Percentiles rank a stretch among this genome's conserved stretches.
Conservation (phyloP, 2,888 invertebrate genomes). For the Phortica magna region DNA sequence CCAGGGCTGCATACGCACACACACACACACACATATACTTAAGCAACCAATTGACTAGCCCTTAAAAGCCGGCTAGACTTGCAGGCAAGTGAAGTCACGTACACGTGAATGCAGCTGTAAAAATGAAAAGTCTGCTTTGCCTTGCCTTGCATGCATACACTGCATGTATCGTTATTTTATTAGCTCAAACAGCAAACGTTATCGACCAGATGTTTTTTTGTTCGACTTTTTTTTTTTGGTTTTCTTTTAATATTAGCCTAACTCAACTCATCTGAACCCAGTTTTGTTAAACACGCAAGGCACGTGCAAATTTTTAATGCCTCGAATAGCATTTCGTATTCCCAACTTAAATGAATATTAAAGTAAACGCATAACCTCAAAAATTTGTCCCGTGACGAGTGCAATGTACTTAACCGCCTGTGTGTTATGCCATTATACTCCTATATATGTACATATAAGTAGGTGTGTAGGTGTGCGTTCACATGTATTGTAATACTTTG, state of each 20-base stretch:
- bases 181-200: not conserved
- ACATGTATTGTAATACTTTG: not conserved
- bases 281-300: not conserved
- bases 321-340: not conserved
- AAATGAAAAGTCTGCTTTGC: not conserved
- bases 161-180: slow-evolving; percentile 13
- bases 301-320: not conserved
- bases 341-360: slow-evolving; percentile 21
- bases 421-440: not conserved
- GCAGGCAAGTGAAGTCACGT: slow-evolving; percentile 14
- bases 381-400: slow-evolving; percentile 2
- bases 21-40: not conserved
- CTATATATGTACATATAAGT: not conserved
- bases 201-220: slow-evolving; percentile 18
- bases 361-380: slow-evolving; percentile 21
- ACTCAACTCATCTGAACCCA: not conserved
- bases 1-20: not conserved
- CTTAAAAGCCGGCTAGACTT: slow-evolving; percentile 28
- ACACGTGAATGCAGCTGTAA: not conserved
- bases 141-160: slow-evolving; percentile 6
- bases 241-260: too few relatives aligned
- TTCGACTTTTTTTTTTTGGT: not conserved
- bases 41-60: not conserved
- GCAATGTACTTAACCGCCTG: slow-evolving; percentile 12
- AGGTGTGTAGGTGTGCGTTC: too few relatives aligned